Evolutionary conservation across 2,113 vertebrate species (phyloP), one percentile per base, ranked within the genome.

Genomic region (Mesembrinibis cayennensis): DNA sequence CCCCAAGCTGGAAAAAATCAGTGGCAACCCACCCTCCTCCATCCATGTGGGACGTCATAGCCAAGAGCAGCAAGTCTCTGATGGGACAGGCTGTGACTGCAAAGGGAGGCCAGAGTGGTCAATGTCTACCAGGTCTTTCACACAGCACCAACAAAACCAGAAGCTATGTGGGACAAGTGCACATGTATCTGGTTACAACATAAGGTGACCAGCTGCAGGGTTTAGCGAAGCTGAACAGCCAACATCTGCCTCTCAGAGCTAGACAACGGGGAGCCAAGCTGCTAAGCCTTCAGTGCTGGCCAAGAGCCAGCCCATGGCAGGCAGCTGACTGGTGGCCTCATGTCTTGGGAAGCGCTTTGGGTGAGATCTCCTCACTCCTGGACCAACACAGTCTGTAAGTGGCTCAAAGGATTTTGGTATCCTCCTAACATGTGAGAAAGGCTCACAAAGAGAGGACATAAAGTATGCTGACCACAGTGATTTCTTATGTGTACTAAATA

Each of bases 161-260:
- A 61, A 93, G 87, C 34, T 76, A 10, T 18, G 36, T 7, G 44
- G 14, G 65, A 93, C 59, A 77, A 87, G 81, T 8, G 79, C 53
- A 61, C 66, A 22, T 2, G 1, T 55, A 94, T 96, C 84, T 85
- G 70, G 66, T 96, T 90, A 87, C 93, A 87, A 80, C 81, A 91
- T 65, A 77, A 80, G 87, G 61, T 85, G 73, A 69, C 77, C 93
- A 96, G 93, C 93, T 96, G 95, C 61, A 76, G 70, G 70, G 27
- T 73, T 95, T 81, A 92, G 76, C 23, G 67, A 77, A 62, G 82
- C 76, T 81, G 21, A 63, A 88, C 9, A 13, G 82, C 52, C 87
- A 94, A 93, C 87, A 95, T 94, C 95, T 97, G 95, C 84, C 84
- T 61, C 73, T 87, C 44, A 16, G 40, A 38, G 61, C 10, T 6